Percentiles rank a stretch among this genome's conserved stretches.
phyloP scores from a whole-genome alignment of 2,113 vertebrate species.

The Elachura formosa region DNA sequence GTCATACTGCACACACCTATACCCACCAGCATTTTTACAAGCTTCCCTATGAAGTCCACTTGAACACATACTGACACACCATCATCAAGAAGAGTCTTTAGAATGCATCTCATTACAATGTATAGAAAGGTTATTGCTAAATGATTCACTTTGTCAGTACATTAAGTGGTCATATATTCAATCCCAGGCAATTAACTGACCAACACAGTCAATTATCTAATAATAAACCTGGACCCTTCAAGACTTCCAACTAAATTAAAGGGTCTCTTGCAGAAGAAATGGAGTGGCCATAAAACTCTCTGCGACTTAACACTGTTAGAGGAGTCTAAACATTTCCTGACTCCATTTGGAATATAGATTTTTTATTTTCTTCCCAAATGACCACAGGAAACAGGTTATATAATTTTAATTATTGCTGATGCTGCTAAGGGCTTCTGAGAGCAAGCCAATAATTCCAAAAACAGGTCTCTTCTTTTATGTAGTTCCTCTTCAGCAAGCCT shows the following conservation, averaged over 20 bases:
- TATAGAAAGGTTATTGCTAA: constrained; percentile 35
- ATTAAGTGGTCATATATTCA: constrained; percentile 64
- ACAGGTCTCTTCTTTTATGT: background rate
- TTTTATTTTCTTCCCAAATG: constrained; percentile 65
- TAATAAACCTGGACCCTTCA: constrained; percentile 44
- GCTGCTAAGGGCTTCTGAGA: constrained; percentile 42
- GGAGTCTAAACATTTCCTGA: constrained; percentile 53
- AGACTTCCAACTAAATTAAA: constrained; percentile 45
- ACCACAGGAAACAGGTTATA: constrained; percentile 64
- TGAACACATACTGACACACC: background rate
- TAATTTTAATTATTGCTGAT: constrained; percentile 70
- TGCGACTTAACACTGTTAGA: constrained; percentile 36
- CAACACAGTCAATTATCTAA: constrained; percentile 59
- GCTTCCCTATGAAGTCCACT: background rate
- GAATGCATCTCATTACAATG: constrained; percentile 47
- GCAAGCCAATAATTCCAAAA: constrained; percentile 40
- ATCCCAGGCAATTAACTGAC: constrained; percentile 59
- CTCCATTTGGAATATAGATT: constrained; percentile 64
- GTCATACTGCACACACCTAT: background rate
- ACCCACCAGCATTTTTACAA: background rate
- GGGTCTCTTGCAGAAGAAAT: constrained; percentile 36
- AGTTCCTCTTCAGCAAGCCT: background rate
- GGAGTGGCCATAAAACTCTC: constrained; percentile 40
- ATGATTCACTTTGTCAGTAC: constrained; percentile 47
- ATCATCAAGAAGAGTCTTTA: background rate